Percentiles rank a stretch among this genome's conserved stretches.
These are phyloP conservation scores for Nothobranchius furzeri DNA, from an alignment of 2,113 vertebrate species.

Conservation along the genomic window DNA sequence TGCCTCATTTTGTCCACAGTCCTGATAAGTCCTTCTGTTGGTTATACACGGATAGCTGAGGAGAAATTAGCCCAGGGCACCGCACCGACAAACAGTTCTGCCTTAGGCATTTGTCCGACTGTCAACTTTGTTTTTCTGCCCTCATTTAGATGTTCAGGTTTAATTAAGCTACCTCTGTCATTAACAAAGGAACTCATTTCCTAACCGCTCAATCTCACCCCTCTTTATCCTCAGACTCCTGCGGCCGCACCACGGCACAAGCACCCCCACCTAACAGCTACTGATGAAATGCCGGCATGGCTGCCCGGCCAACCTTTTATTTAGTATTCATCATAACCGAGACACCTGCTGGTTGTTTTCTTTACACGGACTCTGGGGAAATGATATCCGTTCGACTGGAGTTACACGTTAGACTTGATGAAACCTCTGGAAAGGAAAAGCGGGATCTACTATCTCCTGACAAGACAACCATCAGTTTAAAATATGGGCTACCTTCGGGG, in stretches of 20 bases:
- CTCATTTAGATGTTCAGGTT: slow-evolving; percentile 63
- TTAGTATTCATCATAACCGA: slow-evolving; percentile 66
- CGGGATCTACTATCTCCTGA: slow-evolving; percentile 55
- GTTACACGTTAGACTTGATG: slow-evolving; percentile 56
- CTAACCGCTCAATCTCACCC: slow-evolving; percentile 52
- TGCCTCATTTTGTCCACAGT: slow-evolving; percentile 26
- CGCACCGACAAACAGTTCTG: slow-evolving; percentile 34
- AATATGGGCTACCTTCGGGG: slow-evolving; percentile 44
- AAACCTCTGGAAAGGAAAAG: slow-evolving; percentile 53
- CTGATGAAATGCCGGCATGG: slow-evolving; percentile 31
- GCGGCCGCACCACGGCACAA: slow-evolving; percentile 15
- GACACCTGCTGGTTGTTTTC: slow-evolving; percentile 62
- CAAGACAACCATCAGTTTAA: slow-evolving; percentile 56
- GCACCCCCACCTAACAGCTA: slow-evolving; percentile 32
- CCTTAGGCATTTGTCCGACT: slow-evolving; percentile 65
- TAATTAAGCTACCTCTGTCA: slow-evolving; percentile 72
- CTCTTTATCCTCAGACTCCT: slow-evolving; percentile 27
- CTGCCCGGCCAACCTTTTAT: slow-evolving; percentile 56
- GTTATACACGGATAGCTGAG: slow-evolving; percentile 13
- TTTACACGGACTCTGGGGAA: slow-evolving; percentile 50
- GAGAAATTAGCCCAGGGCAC: slow-evolving; percentile 39
- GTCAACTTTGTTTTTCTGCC: slow-evolving; percentile 59
- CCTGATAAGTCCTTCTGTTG: slow-evolving; percentile 49
- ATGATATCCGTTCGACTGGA: slow-evolving; percentile 57
- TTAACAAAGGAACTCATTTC: slow-evolving; percentile 65